Base-by-base conservation (phyloP, 2,113 vertebrate genomes). In the Notarius lentiginosus region DNA sequence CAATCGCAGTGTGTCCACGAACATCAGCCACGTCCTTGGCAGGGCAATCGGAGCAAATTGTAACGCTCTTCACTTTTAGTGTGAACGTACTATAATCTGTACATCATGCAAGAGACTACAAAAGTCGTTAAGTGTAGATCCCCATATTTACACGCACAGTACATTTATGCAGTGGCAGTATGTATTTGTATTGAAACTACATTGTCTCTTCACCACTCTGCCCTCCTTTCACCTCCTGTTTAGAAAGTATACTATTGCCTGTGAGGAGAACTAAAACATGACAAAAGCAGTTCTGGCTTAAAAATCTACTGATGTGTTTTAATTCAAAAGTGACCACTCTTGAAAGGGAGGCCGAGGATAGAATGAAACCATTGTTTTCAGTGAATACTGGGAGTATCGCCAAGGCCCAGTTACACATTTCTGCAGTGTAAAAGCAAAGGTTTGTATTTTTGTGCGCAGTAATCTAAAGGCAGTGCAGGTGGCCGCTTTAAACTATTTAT, bases 401-500 rank as follows among this genome's bases (percentile, higher is more conserved):
- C 72, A 51, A 12, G 18, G 9, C 72, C 12, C 5, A 15, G 11
- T 30, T 30, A 30, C n/a, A 22, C 72, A 49, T 22, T 18, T 47
- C 41, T 51, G 72, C 47, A 12, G 20, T 49, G 47, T 22, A 49
- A 41, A 41, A 41, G 41, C 41, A 41, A 41, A 41, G 4, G 41
- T 41, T 41, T 41, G 41, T 41, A 41, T 14, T 14, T 41, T 76
- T 24, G 49, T n/a, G 5, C 47, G 14, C 47, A n/a, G 1, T 51
- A 14, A 51, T 53, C n/a, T 51, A 51, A n/a, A 76, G 9, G 5
- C 41, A 51, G 22, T 76, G n/a, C 24, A 51, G 47, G 22, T 51
- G 49, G 27, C 66, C 11, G 6, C 24, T 85, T 49, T 80, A 79
- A 86, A 55, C 56, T 85, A 83, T 86, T 83, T 76, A 84, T 81